These are phyloP conservation scores for Pristiophorus japonicus DNA, from an alignment of 2,113 vertebrate genomes.

Conservation along the genomic window DNA sequence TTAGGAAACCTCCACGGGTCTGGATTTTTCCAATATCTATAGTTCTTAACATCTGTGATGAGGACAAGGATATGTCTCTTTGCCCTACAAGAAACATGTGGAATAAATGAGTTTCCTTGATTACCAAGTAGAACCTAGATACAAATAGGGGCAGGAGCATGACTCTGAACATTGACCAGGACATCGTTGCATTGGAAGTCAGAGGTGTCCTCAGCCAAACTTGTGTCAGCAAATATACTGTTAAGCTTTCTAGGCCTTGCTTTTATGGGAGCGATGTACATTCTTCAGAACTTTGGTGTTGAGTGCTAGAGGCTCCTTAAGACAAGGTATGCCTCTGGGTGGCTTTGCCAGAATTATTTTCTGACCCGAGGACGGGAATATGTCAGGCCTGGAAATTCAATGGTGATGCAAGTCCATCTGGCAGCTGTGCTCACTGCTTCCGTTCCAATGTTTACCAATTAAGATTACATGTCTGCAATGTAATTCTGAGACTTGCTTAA, in stretches of 20 bases:
- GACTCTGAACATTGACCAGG: background rate
- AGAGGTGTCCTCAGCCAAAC: background rate
- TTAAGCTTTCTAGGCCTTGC: background rate
- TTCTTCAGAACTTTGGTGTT: background rate
- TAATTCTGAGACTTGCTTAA: background rate
- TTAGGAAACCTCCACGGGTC: background rate
- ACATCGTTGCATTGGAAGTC: background rate
- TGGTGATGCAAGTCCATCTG: background rate
- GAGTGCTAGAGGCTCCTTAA: background rate
- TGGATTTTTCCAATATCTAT: background rate
- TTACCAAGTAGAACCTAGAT: background rate
- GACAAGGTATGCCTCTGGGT: background rate
- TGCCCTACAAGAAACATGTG: background rate
- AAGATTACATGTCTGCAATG: background rate
- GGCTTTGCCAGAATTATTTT: background rate
- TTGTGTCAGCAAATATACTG: background rate
- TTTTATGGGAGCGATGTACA: background rate
- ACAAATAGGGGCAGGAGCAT: background rate
- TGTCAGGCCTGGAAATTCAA: background rate
- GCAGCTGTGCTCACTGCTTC: background rate
- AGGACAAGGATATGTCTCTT: background rate
- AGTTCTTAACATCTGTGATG: background rate
- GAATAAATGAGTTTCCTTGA: background rate
- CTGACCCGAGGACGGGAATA: background rate
- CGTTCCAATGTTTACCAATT: background rate